These are phyloP conservation scores for Actinostola sp. DNA, from an alignment of 92 coral and sea anemone genomes.

Conservation along the genomic window DNA sequence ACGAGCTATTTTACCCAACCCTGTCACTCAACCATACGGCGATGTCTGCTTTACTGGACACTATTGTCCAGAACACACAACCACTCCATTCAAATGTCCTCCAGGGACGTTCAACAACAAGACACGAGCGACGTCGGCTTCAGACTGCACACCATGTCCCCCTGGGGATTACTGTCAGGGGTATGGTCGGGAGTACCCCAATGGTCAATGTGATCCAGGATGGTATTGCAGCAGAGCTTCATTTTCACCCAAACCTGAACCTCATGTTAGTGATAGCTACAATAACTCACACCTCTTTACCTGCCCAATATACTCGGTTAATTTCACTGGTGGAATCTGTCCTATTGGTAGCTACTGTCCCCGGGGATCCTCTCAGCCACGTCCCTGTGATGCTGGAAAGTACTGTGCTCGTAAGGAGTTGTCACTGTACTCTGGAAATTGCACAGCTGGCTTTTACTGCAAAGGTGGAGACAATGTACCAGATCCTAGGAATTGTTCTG, in stretches of 20 bases:
- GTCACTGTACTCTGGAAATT: slow-evolving; percentile 76
- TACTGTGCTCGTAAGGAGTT: slow-evolving; percentile 82
- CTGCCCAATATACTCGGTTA: slow-evolving; percentile 94
- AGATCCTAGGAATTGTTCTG: slow-evolving; percentile 74
- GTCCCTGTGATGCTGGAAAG: slow-evolving; percentile 78
- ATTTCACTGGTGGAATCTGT: slow-evolving; percentile 94
- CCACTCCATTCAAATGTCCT: slow-evolving; percentile 97
- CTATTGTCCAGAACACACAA: slow-evolving; percentile 80
- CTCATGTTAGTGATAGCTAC: slow-evolving; percentile 42
- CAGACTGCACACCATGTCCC: slow-evolving; percentile 86
- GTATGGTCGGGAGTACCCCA: slow-evolving; percentile 75
- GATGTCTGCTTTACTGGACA: slow-evolving; percentile 85
- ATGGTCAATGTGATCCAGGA: slow-evolving; percentile 90
- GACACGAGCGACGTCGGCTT: slow-evolving; percentile 75
- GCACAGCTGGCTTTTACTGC: slow-evolving; percentile 92
- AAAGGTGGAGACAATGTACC: slow-evolving; percentile 69
- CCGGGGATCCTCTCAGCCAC: slow-evolving; percentile 77
- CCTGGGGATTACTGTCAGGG: slow-evolving; percentile 95
- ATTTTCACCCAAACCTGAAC: slow-evolving; percentile 77
- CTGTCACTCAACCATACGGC: slow-evolving; percentile 76
- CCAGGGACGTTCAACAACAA: slow-evolving; percentile 94
- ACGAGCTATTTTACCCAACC: slow-evolving; percentile 85
- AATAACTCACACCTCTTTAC: slow-evolving; percentile 88
- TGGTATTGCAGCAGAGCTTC: slow-evolving; percentile 93
- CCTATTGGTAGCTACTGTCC: slow-evolving; percentile 87